Evolutionary conservation across 2,113 vertebrate genomes (phyloP), one percentile per base, ranked within the genome.

Genomic region (Misgurnus anguillicaudatus): DNA sequence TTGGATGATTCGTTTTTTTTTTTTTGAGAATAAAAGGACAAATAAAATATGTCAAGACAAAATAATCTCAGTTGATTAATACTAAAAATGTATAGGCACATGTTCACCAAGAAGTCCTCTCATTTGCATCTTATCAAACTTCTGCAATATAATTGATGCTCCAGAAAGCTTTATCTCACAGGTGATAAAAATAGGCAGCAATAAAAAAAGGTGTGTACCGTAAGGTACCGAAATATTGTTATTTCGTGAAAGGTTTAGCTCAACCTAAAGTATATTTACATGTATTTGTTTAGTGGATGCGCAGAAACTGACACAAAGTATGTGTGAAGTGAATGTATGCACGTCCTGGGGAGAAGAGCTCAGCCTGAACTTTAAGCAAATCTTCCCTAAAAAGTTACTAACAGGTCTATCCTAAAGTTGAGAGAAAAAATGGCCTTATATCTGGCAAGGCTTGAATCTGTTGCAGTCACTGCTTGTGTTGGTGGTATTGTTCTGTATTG

Each of bases 21-120:
- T 73, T 9, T 8, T 11, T 57, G 39, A 53, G 51, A 82, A 57
- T 62, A 60, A 19, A 71, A 55, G 21, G 17, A 65, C 71, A 70
- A 55, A 65, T 11, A 47, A 45, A 31, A 5, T 8, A 11, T 75
- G 16, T 4, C 42, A 47, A 8, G 38, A 51, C 47, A 75, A 69
- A n/a, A 57, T 67, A 68, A 62, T 81, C 57, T 55, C 62, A 19
- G 13, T 41, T 61, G 16, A 0, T 57, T 41, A 9, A 48, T 48
- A n/a, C n/a, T n/a, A n/a, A n/a, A n/a, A n/a, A 31, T 31, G 3
- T 1, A 31, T 2, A 31, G 24, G 24, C 24, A 31, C 24, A 31
- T 31, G 24, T 31, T 31, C 24, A 31, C 24, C 24, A 31, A 45
- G 42, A 19, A 19, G n/a, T 9, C 51, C 3, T n/a, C 53, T 53